Evolutionary conservation across 2,888 invertebrate genomes (phyloP).

Genomic region (Nowickia ferox): DNA sequence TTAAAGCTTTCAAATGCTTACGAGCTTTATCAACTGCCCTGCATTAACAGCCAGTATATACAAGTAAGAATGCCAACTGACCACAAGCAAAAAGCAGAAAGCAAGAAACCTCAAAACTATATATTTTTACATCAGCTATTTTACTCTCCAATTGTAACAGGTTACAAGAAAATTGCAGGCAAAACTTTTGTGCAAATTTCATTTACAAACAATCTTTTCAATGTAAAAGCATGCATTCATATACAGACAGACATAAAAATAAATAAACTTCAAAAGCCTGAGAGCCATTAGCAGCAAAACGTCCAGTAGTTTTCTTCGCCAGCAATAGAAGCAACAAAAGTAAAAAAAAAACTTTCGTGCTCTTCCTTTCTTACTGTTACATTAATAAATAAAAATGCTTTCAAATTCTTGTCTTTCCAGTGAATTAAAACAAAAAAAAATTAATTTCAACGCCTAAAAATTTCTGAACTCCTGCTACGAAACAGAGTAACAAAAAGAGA

Average conservation of each 20-base stretch:
- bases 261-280: not conserved
- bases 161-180: slow-evolving; percentile 35
- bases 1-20: no score
- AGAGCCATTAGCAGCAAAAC: not conserved
- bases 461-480: slow-evolving; percentile 53
- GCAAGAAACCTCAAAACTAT: not conserved
- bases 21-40: no score
- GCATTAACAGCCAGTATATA: no score
- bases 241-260: not conserved
- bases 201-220: not conserved
- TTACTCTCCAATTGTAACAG: slow-evolving; percentile 57
- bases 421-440: not conserved
- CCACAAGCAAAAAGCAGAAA: no score
- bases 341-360: no score
- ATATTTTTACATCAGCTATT: slow-evolving; percentile 35
- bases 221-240: no score
- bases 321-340: no score
- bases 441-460: not conserved
- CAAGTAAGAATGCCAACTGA: no score
- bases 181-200: not conserved
- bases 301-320: no score
- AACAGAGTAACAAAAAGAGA: slow-evolving; percentile 66
- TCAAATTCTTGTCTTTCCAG: not conserved
- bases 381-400: not conserved
- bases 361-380: no score